Evolutionary conservation across 1,140 invertebrate species (phyloP), one percentile per base, ranked within the genome.

Genomic region (Hycleus cichorii): DNA sequence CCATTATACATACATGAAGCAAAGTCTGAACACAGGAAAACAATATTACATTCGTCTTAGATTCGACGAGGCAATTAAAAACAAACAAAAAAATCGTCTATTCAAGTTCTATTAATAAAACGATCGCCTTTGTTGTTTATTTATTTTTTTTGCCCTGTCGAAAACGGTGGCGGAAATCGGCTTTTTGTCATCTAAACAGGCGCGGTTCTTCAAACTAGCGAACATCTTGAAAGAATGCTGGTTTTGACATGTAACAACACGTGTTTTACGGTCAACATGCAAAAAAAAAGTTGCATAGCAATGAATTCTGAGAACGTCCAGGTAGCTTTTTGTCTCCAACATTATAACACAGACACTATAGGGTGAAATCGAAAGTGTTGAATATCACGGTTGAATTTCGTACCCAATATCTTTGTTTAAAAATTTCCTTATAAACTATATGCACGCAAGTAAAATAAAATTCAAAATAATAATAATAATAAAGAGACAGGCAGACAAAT

Each of bases 221-320:
- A 52, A 53, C 51, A 53, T 53, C 51, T 53, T 43, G 40, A 45
- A 53, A 53, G 51, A 53, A 53, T 53, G 51, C 51, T 46, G 51
- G 42, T 53, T 53, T 53, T 53, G 51, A 53, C 51, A 53, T 53
- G 25, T 53, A 38, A 27, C 51, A 53, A 53, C 51, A 53, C 51
- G 51, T 53, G 51, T 53, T 53, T 53, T 53, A 53, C 51, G 51
- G 51, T 42, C 51, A 45, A 53, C 51, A 53, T 32, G 51, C 51
- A 53, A 53, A 53, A 32, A 18, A 32, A 47, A 53, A 53, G 51
- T 45, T 46, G 51, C 51, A 53, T 53, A 45, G 39, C 46, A 53
- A 53, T 53, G 51, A 53, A 53, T 53, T 53, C 51, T 42, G 51
- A 53, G 51, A 53, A 53, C 51, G 43, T 53, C 51, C 51, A 53